Evolutionary conservation across 64 coral and sea anemone genomes (phyloP), one percentile per base, ranked within the genome.

Genomic region (Pocillopora verrucosa): DNA sequence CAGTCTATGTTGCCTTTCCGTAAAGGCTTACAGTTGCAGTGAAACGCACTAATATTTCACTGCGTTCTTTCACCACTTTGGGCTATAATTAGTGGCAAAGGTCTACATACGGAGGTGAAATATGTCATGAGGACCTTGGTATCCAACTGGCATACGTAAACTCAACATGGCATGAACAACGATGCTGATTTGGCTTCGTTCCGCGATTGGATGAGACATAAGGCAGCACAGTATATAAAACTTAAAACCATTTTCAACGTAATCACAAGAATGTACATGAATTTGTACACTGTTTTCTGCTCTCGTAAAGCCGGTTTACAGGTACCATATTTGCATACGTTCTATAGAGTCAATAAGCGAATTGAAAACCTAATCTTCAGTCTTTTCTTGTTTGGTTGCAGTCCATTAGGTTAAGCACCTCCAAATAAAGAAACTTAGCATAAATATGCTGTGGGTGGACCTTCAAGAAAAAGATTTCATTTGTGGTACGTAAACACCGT

Each of bases 351-450:
- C n/a, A 85, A 72, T 22, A 67, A 24, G 4, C 38, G 36, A 16
- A 72, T 5, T 35, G 82, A 57, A 85, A 85, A 85, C 64, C 36
- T 72, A 85, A 72, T 85, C 19, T 22, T 85, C 19, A 72, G 24
- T 19, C 36, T 85, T 70, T 63, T 85, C 11, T 37, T 72, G 14
- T 56, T 85, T 85, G 63, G 82, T 85, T 38, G 36, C 64, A 85
- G 82, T 56, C 68, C 63, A 85, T 85, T 85, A 85, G 37, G 63
- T 67, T 38, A 45, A 83, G 30, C 61, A 83, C 61, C 61, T 65
- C 56, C 64, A 85, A 72, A 85, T 63, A 85, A 85, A 16, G 22
- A 85, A 57, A 72, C 72, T 72, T 68, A 56, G 82, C 82, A 65
- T 72, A 85, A 85, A 56, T 72, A n/a, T 11, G 65, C 22, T 38